These are phyloP conservation scores for Leptopilina myrica DNA, from an alignment of 2,888 invertebrate species.

Conservation along the genomic window DNA sequence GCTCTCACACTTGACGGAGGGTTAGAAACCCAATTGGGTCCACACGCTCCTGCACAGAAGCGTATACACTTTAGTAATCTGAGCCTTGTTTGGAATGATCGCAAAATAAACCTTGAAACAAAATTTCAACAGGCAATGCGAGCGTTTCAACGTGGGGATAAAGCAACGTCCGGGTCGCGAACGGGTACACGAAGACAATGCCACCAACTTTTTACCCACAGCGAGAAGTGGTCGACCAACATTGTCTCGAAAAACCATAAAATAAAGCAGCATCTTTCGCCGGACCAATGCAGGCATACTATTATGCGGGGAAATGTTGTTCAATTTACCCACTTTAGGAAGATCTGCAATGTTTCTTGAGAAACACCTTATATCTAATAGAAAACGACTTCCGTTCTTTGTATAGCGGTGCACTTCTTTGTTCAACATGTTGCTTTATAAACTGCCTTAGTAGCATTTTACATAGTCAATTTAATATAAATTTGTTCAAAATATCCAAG, in stretches of 20 bases:
- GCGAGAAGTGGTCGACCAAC: conserved; percentile 68
- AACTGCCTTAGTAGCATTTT: background rate
- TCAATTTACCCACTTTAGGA: conserved; percentile 68
- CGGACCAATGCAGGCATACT: conserved; percentile 33
- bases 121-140: conserved; percentile 42
- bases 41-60: too few species aligned
- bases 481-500: too few species aligned
- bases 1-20: too few species aligned
- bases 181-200: conserved; percentile 69
- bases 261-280: conserved; percentile 69
- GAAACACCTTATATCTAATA: background rate
- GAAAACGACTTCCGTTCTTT: conserved; percentile 1
- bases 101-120: conserved; percentile 21
- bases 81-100: conserved; percentile 23
- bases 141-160: conserved; percentile 71
- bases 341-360: conserved; percentile 46
- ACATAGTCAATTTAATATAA: background rate
- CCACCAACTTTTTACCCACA: conserved; percentile 67
- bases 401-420: conserved; percentile 6
- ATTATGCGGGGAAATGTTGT: conserved; percentile 59
- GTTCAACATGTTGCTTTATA: conserved; percentile 1
- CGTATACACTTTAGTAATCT: background rate
- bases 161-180: conserved; percentile 72
- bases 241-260: conserved; percentile 76
- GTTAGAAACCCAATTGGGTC: too few species aligned